Evolutionary conservation across 1,140 invertebrate genomes (phyloP), one percentile per base, ranked within the genome.

Genomic region (Propsilocerus akamusi): DNA sequence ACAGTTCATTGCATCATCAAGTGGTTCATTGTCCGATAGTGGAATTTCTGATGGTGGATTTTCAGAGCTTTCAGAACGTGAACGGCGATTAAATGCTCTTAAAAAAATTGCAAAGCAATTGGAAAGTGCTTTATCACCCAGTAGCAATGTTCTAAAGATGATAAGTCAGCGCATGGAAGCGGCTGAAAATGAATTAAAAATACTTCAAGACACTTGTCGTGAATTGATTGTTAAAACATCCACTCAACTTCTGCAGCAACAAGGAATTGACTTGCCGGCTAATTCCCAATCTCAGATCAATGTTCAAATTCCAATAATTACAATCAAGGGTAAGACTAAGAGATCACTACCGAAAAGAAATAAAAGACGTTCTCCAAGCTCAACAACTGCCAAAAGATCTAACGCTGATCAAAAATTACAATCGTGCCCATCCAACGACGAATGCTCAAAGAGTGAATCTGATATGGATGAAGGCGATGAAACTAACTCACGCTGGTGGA

Each of bases 101-200:
- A 69, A 78, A 34, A 68, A 76, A 34, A 60, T 84, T 34, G 79
- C 78, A 1, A 71, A 76, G 48, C 75, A 76, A 53, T 64, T 86
- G 55, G 79, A 83, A 58, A 67, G 70, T 8, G 73, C 77, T 2
- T 62, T 85, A 48, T 71, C 75, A 17, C 79, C 82, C 0, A 74
- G 76, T 20, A 77, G 76, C 53, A 70, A 74, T 26, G 76, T 76
- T 0, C 71, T 81, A 56, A 66, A 68, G 49, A 68, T 72, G 8
- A 76, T 80, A 59, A 68, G 67, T 24, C 73, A 80, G 71, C 78
- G 78, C 52, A 78, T 86, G 67, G 79, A 80, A 53, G 74, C 80
- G 53, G 81, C 82, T n/a, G 83, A 87, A 61, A 76, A 74, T 47
- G 83, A 90, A 64, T 71, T 92, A 23, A 75, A 79, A 53, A 73